Base-by-base conservation (phyloP, 1,140 invertebrate genomes). In the Steinernema feltiae region DNA sequence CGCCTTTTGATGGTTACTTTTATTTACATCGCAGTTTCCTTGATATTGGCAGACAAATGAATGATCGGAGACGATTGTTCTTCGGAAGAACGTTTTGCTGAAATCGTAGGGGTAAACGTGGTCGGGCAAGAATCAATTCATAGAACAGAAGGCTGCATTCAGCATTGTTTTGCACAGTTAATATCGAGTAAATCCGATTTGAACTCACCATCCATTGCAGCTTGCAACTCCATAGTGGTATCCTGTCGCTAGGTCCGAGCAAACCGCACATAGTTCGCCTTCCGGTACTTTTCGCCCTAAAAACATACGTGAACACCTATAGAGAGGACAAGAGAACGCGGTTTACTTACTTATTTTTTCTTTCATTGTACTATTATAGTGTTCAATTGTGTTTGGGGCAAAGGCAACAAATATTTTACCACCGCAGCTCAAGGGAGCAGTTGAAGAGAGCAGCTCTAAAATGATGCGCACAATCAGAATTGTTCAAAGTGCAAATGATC, bases 41-140 rank as follows among this genome's bases (percentile, higher is more conserved):
- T 82, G 87, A 79, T 89, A 89, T 31, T 89, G 84, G 76, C 89
- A 89, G 1, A 87, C 85, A 80, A 89, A 89, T 7, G 88, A 87
- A 77, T 89, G 89, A 73, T 88, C 84, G 30, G 83, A 85, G 41
- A 85, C 84, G 41, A 85, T 86, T 35, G 84, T 85, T 48, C 84
- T 71, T 46, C 85, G 80, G 76, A 86, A 86, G 75, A 86, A 86
- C 21, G 84, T 87, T 78, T 86, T 85, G 35, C 82, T 78, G 53
- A 83, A 72, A 79, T 71, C n/a, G n/a, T n/a, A n/a, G 15, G 1
- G 15, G 17, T 79, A 17, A 24, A 21, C 48, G 46, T 30, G 75
- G 63, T 30, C 21, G 31, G 32, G 12, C 69, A 30, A 7, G 63
- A 53, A 74, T 53, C 32, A 69, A 74, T 74, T 69, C 41, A 31